Conservation (phyloP, 30 jellyfish, hydroid and myxozoan species). For the Turritopsis dohrnii region DNA sequence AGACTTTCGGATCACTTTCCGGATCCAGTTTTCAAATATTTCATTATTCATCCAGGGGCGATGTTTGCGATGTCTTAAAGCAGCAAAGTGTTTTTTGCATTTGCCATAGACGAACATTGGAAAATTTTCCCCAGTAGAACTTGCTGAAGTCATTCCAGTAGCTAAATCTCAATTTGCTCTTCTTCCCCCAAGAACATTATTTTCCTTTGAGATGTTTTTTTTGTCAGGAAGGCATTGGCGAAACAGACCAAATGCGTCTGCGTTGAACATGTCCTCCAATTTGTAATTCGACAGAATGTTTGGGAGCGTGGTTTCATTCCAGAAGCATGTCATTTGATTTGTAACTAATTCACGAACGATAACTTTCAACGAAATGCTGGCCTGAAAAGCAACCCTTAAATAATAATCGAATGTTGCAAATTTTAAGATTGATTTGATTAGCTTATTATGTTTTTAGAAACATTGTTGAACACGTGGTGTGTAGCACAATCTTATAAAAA, state of each 20-base stretch:
- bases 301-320: background rate
- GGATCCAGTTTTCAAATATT: no score
- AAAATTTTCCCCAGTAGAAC: no score
- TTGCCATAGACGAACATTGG: no score
- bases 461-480: constrained; percentile 3
- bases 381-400: background rate
- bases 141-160: no score
- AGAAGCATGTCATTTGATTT: background rate
- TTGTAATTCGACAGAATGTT: constrained; percentile 1
- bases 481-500: background rate
- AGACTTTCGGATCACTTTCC: background rate
- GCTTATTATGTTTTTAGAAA: background rate
- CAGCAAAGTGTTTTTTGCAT: no score
- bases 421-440: background rate
- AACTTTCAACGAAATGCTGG: constrained; percentile 3
- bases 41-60: no score
- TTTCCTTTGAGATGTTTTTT: no score
- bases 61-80: no score
- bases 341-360: constrained; percentile 1
- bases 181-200: no score
- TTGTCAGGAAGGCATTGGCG: background rate
- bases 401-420: background rate
- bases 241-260: background rate
- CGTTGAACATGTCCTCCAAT: constrained; percentile 6
- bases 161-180: no score